Conservation (phyloP, 2,888 invertebrate genomes). For the Seira sanloemensis region DNA sequence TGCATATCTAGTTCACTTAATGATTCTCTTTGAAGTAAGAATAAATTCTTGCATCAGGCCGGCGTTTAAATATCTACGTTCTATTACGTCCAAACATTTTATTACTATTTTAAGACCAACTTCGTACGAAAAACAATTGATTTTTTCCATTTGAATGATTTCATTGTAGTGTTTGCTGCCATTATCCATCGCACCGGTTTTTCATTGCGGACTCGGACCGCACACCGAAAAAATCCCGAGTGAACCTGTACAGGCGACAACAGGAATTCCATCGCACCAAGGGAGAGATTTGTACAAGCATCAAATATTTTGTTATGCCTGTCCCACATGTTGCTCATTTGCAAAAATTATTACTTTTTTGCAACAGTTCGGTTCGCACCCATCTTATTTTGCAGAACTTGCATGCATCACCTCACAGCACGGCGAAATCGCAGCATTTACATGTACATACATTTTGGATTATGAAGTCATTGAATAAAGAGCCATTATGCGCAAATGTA, state of each 20-base stretch:
- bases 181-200: not conserved
- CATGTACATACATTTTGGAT: not conserved
- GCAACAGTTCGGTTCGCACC: not conserved
- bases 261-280: not conserved
- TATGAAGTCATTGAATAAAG: not conserved
- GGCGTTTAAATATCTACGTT: too few species aligned
- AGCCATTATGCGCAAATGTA: not conserved
- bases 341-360: not conserved
- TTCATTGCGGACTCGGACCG: not conserved
- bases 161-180: not conserved
- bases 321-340: not conserved
- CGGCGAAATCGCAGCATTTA: not conserved
- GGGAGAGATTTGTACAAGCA: too few species aligned
- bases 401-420: not conserved
- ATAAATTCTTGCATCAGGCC: too few species aligned
- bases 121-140: too few species aligned
- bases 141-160: not conserved
- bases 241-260: not conserved
- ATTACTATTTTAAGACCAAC: not conserved
- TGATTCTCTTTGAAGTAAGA: too few species aligned
- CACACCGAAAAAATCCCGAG: not conserved
- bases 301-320: not conserved
- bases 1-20: too few species aligned
- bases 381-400: too few species aligned
- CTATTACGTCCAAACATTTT: not conserved